These are phyloP conservation scores for Blastobasis adustella DNA, from an alignment of 2,888 invertebrate species.

Conservation along the genomic window DNA sequence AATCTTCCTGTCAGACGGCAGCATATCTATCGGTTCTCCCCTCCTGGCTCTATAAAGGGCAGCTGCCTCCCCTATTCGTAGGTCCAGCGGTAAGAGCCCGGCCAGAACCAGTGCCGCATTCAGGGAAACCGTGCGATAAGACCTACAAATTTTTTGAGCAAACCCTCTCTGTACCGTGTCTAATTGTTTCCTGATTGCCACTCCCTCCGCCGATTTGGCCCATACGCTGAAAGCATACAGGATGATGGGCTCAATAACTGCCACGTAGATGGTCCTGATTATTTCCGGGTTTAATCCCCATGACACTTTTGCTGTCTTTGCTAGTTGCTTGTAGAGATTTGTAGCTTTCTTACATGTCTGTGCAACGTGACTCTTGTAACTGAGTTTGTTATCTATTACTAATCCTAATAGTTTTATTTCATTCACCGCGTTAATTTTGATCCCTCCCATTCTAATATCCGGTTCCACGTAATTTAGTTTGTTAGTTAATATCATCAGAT, in stretches of 20 bases:
- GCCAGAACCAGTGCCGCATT: slow-evolving; percentile 12
- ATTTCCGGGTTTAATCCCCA: slow-evolving; percentile 3
- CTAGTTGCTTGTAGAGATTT: background rate
- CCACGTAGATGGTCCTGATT: background rate
- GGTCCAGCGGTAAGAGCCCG: slow-evolving; percentile 16
- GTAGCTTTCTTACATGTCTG: background rate
- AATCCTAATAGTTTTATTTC: background rate
- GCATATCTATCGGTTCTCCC: background rate
- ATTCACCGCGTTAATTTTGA: background rate
- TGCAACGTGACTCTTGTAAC: background rate
- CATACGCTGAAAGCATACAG: background rate
- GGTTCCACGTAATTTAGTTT: background rate
- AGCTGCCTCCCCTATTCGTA: slow-evolving; percentile 13
- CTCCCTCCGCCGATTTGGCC: background rate
- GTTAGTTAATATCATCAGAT: slow-evolving; percentile 8
- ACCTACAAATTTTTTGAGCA: background rate
- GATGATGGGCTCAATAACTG: background rate
- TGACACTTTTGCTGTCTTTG: background rate
- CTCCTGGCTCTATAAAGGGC: background rate
- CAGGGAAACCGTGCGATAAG: slow-evolving; percentile 13
- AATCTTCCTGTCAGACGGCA: background rate
- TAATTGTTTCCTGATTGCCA: background rate
- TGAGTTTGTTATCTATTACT: background rate
- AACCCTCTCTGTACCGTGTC: slow-evolving; percentile 4
- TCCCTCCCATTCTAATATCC: background rate